These are phyloP conservation scores for Pterostichus niger DNA, from an alignment of 2,888 invertebrate genomes.

Conservation along the genomic window DNA sequence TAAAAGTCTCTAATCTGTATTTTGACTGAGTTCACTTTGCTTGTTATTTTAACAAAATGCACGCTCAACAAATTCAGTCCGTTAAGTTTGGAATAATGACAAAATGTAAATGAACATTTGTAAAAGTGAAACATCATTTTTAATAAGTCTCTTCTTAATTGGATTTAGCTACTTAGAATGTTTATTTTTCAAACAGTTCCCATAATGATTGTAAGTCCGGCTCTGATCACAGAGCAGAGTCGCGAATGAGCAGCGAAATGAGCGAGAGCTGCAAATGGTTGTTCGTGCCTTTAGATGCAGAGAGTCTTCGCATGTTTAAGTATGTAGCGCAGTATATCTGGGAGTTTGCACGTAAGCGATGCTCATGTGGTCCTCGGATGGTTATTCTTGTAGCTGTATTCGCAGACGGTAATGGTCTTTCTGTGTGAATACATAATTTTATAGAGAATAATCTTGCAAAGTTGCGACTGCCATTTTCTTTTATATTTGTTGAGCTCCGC, in stretches of 20 bases:
- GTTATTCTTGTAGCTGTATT: slow-evolving; percentile 43
- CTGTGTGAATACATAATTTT: slow-evolving; percentile 70
- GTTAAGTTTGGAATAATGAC: too few relatives aligned
- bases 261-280: slow-evolving; percentile 35
- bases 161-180: too few relatives aligned
- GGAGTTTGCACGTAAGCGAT: slow-evolving; percentile 29
- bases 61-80: too few relatives aligned
- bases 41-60: too few relatives aligned
- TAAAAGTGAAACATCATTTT: too few relatives aligned
- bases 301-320: slow-evolving; percentile 8
- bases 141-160: too few relatives aligned
- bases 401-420: slow-evolving; percentile 53
- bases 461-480: slow-evolving; percentile 61
- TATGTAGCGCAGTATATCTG: slow-evolving; percentile 12
- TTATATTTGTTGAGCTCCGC: slow-evolving; percentile 25
- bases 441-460: slow-evolving; percentile 70
- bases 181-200: too few relatives aligned
- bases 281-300: slow-evolving; percentile 14
- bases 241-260: slow-evolving; percentile 35
- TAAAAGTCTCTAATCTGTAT: too few relatives aligned
- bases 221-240: background rate
- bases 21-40: too few relatives aligned
- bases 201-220: background rate
- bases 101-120: too few relatives aligned
- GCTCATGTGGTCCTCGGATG: slow-evolving; percentile 39